Percentiles rank a stretch among this genome's conserved stretches.
Conservation (phyloP, 1,140 invertebrate genomes). For the Sarcophaga peregrina region DNA sequence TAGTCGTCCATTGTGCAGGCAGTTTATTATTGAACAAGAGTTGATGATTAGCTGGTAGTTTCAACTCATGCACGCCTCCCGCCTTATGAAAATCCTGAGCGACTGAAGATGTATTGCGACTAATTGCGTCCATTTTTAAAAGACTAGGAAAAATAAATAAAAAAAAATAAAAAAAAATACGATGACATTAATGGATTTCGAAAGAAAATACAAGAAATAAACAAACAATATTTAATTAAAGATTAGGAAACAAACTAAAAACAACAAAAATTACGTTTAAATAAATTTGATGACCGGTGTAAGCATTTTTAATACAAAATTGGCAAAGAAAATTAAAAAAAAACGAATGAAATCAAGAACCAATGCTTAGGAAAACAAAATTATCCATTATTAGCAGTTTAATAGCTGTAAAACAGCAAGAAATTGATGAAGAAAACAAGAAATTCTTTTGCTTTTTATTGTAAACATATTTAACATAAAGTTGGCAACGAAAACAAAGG, state of each 20-base stretch:
- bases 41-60: conserved; percentile 67
- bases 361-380: too few relatives aligned
- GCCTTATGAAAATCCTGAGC: conserved; percentile 68
- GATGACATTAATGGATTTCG: too few relatives aligned
- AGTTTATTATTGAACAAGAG: conserved; percentile 67
- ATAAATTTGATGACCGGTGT: too few relatives aligned
- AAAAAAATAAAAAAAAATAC: conserved; percentile 33
- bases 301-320: conserved; percentile 32
- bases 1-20: conserved; percentile 66
- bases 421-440: too few relatives aligned
- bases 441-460: too few relatives aligned
- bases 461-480: conserved; percentile 30
- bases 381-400: too few relatives aligned
- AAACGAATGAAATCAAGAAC: neutral
- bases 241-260: conserved; percentile 25
- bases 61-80: conserved; percentile 67
- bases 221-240: neutral
- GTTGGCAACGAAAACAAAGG: neutral
- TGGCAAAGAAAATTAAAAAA: neutral
- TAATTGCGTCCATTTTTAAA: conserved; percentile 67
- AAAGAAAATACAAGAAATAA: neutral
- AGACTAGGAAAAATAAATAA: conserved; percentile 53
- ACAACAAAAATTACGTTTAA: neutral
- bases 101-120: conserved; percentile 67
- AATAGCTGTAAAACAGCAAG: too few relatives aligned